A percentile compares a stretch with the other conserved stretches of the same genome.
phyloP scores from a whole-genome alignment of 2,888 invertebrate species.

The Crossocerus cetratus region DNA sequence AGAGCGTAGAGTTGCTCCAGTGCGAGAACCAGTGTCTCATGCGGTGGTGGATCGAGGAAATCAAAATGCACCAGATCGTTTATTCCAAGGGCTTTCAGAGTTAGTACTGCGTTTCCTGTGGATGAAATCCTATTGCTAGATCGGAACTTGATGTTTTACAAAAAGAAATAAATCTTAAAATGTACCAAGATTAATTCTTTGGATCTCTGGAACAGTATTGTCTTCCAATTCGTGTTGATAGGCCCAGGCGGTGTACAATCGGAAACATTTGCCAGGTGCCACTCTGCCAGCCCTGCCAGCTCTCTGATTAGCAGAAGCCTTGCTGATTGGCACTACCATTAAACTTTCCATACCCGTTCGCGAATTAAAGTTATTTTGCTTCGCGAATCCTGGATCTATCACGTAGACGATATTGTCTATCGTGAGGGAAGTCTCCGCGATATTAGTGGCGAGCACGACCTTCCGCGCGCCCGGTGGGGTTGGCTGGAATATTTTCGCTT shows the following conservation, averaged over 20 bases:
- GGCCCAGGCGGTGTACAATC: constrained; percentile 98
- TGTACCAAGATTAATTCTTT: constrained; percentile 91
- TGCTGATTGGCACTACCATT: constrained; percentile 98
- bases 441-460: constrained; percentile 97
- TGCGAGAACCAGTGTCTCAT: constrained; percentile 93
- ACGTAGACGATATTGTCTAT: constrained; percentile 99
- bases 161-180: neutral
- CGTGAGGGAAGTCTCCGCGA: constrained; percentile 98
- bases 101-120: constrained; percentile 94
- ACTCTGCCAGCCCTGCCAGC: constrained; percentile 90
- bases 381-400: constrained; percentile 99
- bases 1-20: constrained; percentile 98
- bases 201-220: constrained; percentile 98
- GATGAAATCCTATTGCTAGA: constrained; percentile 1
- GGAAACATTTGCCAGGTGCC: constrained; percentile 98
- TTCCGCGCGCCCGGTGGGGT: constrained; percentile 98
- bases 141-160: neutral
- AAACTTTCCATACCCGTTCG: constrained; percentile 99
- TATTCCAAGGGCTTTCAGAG: constrained; percentile 97
- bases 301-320: constrained; percentile 98
- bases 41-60: constrained; percentile 98
- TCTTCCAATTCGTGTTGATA: constrained; percentile 99
- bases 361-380: constrained; percentile 99
- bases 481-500: constrained; percentile 98
- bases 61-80: constrained; percentile 99